Evolutionary conservation across 1,140 invertebrate genomes (phyloP).

Genomic region (Conus betulinus): DNA sequence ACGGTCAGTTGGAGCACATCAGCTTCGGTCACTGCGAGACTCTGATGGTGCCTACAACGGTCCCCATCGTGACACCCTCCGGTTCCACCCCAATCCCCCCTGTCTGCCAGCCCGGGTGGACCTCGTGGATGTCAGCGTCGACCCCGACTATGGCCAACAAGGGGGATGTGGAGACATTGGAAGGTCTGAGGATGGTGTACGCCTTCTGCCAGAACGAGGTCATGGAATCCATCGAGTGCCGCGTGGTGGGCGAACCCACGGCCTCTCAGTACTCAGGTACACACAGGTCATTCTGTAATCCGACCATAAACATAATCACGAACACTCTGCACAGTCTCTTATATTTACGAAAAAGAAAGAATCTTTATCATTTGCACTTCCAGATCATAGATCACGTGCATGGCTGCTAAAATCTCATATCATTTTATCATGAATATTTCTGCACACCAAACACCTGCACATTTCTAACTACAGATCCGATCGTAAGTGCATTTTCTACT

Average conservation of each 20-base stretch:
- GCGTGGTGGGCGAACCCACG: slow-evolving; percentile 52
- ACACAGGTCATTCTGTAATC: no score
- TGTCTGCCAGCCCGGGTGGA: slow-evolving; percentile 51
- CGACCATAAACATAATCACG: no score
- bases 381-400: no score
- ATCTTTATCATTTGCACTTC: no score
- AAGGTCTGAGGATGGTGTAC: slow-evolving; percentile 46
- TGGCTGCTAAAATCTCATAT: no score
- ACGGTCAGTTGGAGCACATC: slow-evolving; percentile 42
- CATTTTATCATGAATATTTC: no score
- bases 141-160: slow-evolving; percentile 52
- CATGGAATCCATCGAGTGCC: slow-evolving; percentile 65
- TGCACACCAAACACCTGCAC: no score
- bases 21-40: slow-evolving; percentile 40
- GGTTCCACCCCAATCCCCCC: background rate
- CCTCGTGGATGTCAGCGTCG: slow-evolving; percentile 58
- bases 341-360: no score
- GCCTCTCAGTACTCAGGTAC: slow-evolving; percentile 45
- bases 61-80: background rate
- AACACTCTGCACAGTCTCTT: no score
- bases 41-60: background rate
- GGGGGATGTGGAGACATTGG: slow-evolving; percentile 56
- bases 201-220: slow-evolving; percentile 58
- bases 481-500: no score
- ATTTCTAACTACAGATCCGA: no score